Base-by-base conservation (phyloP, 2,888 invertebrate species). In the Endotricha flammealis region DNA sequence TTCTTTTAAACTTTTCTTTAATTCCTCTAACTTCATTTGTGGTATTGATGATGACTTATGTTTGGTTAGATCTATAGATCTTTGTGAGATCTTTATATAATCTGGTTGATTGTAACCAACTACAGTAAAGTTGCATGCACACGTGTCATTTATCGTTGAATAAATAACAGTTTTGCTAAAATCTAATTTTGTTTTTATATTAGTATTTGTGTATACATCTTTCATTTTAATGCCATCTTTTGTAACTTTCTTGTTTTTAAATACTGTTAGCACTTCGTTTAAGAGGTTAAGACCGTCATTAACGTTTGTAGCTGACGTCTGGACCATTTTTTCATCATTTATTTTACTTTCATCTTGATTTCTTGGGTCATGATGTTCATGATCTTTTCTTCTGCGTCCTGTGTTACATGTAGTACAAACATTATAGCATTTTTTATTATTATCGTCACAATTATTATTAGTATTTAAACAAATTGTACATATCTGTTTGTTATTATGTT, bases 11-110 rank as follows among this genome's bases (percentile, higher is more conserved):
- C 66, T 66, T 13, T 77, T 56, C 38, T 76, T 82, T 1, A 80
- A 38, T 42, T 82, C 79, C 20, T 85, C 83, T n/a, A 79, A 42
- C 39, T 81, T 82, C 81, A 82, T 83, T 62, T 75, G 82, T 0
- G 85, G 83, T 38, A 82, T 74, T 0, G 85, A 85, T 1, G 73
- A 81, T 0, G 83, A 82, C 37, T 85, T 85, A 6, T 67, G 68
- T 44, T 76, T 77, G 1, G 57, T 55, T 4, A 80, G 39, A 36
- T 71, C 64, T 3, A 67, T 49, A 1, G 57, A 52, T 20, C 54
- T 53, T 14, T 53, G 53, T 0, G 54, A 62, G n/a, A 46, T 44
- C 13, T 37, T 51, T 0, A 27, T 20, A 3, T 46, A 47, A 10
- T 69, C 55, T 4, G 74, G 71, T 38, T 78, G 73, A 10, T 50